A percentile compares a stretch with the other conserved stretches of the same genome.
Conservation (phyloP, 1,140 invertebrate species). For the Colletes gigas region DNA sequence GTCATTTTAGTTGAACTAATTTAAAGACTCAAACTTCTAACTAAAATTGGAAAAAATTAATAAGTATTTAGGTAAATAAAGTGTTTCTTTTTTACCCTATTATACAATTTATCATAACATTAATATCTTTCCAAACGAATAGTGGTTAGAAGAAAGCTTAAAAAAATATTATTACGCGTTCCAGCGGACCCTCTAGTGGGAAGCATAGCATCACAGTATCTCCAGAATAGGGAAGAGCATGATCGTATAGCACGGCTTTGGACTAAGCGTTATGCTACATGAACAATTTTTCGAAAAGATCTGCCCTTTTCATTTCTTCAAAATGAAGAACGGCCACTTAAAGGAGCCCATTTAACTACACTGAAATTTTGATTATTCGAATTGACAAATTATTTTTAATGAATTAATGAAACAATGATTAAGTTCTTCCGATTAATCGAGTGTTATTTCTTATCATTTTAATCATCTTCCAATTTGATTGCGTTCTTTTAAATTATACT, state of each 20-base stretch:
- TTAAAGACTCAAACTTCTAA: too few species aligned
- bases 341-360: slow-evolving; percentile 25
- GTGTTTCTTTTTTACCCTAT: too few species aligned
- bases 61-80: too few species aligned
- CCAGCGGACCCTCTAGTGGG: slow-evolving; percentile 97
- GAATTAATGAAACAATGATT: not conserved
- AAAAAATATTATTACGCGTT: slow-evolving; percentile 70
- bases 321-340: slow-evolving; percentile 32
- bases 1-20: not conserved
- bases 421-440: slow-evolving; percentile 7
- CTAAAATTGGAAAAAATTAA: too few species aligned
- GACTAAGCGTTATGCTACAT: slow-evolving; percentile 98
- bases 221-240: slow-evolving; percentile 98
- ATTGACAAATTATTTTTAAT: slow-evolving; percentile 17
- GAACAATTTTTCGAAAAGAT: slow-evolving; percentile 77
- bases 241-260: slow-evolving; percentile 98
- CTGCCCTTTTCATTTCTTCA: slow-evolving; percentile 26
- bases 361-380: slow-evolving; percentile 39
- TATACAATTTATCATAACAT: not conserved
- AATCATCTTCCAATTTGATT: slow-evolving; percentile 74
- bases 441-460: slow-evolving; percentile 34
- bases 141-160: not conserved
- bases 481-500: slow-evolving; percentile 68
- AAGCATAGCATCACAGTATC: slow-evolving; percentile 98
- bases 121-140: slow-evolving; percentile 12